These are phyloP conservation scores for Gallinago stenura DNA, from an alignment of 2,797 vertebrate genomes.

Conservation along the genomic window DNA sequence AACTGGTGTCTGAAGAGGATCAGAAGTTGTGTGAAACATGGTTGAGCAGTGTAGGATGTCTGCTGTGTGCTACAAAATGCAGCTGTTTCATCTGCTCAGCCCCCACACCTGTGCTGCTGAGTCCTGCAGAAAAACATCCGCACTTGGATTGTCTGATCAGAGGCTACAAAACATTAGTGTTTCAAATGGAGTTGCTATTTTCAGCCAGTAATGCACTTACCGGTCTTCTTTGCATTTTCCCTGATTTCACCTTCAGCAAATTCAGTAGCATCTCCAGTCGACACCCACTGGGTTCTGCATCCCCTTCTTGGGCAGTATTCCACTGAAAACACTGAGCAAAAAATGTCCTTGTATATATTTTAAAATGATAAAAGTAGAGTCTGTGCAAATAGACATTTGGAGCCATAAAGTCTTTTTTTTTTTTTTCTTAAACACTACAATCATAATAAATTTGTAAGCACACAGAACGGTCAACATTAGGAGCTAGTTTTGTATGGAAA, in stretches of 20 bases:
- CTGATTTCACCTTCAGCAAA: neutral
- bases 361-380: neutral
- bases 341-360: slow-evolving; percentile 18
- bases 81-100: neutral
- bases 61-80: neutral
- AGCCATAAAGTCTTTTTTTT: accelerated
- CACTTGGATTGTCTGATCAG: neutral
- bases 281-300: neutral
- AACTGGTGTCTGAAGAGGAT: neutral
- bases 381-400: neutral
- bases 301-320: neutral
- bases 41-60: neutral
- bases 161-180: neutral
- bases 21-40: neutral
- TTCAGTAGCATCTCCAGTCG: neutral
- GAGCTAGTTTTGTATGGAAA: neutral
- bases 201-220: neutral
- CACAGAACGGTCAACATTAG: neutral
- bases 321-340: neutral
- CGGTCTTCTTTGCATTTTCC: neutral
- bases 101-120: neutral
- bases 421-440: neutral
- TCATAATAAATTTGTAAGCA: neutral
- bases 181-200: neutral
- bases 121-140: neutral